Evolutionary conservation across 2,797 vertebrate species (phyloP).

Genomic region (Epinephelus malabaricus): DNA sequence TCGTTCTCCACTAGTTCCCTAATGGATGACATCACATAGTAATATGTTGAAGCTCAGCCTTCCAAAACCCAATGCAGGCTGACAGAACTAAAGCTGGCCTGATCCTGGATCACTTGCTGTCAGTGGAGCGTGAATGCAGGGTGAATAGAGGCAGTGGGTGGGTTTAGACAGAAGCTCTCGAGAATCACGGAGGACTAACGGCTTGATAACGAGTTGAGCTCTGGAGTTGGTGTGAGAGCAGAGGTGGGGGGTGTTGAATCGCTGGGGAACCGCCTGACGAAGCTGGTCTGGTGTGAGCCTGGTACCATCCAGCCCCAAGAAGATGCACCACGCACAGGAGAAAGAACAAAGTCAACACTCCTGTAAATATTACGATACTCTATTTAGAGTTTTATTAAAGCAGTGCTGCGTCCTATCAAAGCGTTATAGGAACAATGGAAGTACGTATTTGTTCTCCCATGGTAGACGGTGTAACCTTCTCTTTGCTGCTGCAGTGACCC

Average conservation of each 20-base stretch:
- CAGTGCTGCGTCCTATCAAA: neutral
- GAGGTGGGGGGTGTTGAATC: slow-evolving; percentile 1
- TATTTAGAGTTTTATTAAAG: slow-evolving; percentile 17
- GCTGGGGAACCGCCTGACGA: slow-evolving; percentile 3
- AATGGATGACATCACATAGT: neutral
- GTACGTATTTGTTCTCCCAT: slow-evolving; percentile 24
- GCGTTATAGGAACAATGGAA: slow-evolving; percentile 23
- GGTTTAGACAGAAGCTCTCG: slow-evolving; percentile 51
- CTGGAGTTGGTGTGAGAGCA: slow-evolving; percentile 46
- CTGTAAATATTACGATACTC: slow-evolving; percentile 9
- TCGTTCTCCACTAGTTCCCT: neutral
- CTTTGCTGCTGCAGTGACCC: slow-evolving; percentile 42
- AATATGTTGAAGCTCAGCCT: neutral
- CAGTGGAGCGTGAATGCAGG: slow-evolving; percentile 65
- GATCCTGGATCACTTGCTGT: slow-evolving; percentile 38
- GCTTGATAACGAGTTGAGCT: slow-evolving; percentile 58
- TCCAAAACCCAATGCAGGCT: no score
- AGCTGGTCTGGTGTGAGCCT: slow-evolving; percentile 17
- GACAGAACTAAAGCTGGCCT: slow-evolving; percentile 13
- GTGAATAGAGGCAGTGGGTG: slow-evolving; percentile 1
- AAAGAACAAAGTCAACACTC: slow-evolving; percentile 24
- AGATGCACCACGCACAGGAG: neutral
- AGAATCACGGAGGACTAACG: slow-evolving; percentile 67
- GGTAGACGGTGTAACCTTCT: slow-evolving; percentile 22
- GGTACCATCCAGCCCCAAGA: neutral